Percentiles rank a stretch among this genome's conserved stretches.
phyloP scores from a whole-genome alignment of 2,888 invertebrate genomes.

The Polydrusus tereticollis region DNA sequence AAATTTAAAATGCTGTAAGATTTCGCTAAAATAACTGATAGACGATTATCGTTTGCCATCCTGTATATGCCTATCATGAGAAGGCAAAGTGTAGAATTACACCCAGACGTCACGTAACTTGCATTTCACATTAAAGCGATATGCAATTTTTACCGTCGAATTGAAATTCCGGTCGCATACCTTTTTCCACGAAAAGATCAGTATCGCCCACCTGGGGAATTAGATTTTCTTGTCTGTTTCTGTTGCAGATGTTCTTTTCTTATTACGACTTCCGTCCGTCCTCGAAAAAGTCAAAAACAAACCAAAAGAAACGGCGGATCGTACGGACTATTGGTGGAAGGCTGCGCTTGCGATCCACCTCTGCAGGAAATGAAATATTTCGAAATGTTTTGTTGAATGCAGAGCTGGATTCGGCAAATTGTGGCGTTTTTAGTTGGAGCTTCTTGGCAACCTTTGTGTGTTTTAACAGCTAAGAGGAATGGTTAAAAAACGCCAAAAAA shows the following conservation, averaged over 20 bases:
- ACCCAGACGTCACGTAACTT: not conserved
- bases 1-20: no score
- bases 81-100: no score
- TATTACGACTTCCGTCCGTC: constrained; percentile 28
- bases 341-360: constrained; percentile 37
- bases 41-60: no score
- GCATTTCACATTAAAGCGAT: not conserved
- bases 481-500: no score
- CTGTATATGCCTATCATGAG: no score
- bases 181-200: constrained; percentile 32
- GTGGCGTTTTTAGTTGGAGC: no score
- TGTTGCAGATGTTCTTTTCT: constrained; percentile 42
- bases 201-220: constrained; percentile 44
- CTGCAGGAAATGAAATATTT: constrained; percentile 35
- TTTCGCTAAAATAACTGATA: no score
- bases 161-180: constrained; percentile 39
- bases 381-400: constrained; percentile 22
- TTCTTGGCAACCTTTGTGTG: no score
- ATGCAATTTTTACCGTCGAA: constrained; percentile 39
- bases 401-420: constrained; percentile 19
- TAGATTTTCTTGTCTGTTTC: constrained; percentile 44
- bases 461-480: no score
- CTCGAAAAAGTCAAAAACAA: constrained; percentile 27
- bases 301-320: constrained; percentile 21
- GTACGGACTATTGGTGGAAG: constrained; percentile 38